phyloP scores from a whole-genome alignment of 2,888 invertebrate genomes.

The Geophilus truncorum region DNA sequence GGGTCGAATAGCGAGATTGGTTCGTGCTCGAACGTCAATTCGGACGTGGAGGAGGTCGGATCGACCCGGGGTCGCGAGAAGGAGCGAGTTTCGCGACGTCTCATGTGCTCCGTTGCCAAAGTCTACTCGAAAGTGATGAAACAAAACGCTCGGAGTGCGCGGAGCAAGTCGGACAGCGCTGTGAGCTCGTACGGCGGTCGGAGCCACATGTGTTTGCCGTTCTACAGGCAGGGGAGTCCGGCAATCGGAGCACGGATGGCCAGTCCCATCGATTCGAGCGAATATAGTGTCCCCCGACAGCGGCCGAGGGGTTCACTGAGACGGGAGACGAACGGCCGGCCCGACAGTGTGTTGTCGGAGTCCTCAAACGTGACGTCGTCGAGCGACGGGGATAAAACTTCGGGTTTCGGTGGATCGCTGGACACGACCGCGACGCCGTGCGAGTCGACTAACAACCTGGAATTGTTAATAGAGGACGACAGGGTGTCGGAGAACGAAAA shows the following conservation, averaged over 20 bases:
- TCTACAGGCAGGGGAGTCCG: slow-evolving; percentile 60
- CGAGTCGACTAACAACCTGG: slow-evolving; percentile 18
- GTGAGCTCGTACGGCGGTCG: slow-evolving; percentile 34
- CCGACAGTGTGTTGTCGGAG: slow-evolving; percentile 55
- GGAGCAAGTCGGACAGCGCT: slow-evolving; percentile 36
- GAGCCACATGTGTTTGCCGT: slow-evolving; percentile 50
- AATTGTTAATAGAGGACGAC: not conserved
- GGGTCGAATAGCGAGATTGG: slow-evolving; percentile 35
- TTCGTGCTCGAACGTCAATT: slow-evolving; percentile 45
- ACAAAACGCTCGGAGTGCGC: slow-evolving; percentile 41
- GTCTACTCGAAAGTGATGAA: slow-evolving; percentile 48
- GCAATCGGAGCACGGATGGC: slow-evolving; percentile 82
- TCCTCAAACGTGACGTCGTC: slow-evolving; percentile 49
- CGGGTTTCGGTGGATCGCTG: slow-evolving; percentile 41
- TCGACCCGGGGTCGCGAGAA: slow-evolving; percentile 36
- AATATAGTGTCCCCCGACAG: slow-evolving; percentile 71
- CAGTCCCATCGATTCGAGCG: slow-evolving; percentile 54
- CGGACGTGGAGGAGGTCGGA: slow-evolving; percentile 39
- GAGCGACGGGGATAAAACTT: slow-evolving; percentile 52
- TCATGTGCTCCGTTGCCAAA: slow-evolving; percentile 46
- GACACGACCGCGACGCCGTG: slow-evolving; percentile 41
- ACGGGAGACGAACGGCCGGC: slow-evolving; percentile 40
- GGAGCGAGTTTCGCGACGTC: slow-evolving; percentile 41
- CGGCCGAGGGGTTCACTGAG: not conserved
- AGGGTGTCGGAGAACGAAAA: slow-evolving; percentile 38